Evolutionary conservation across 2,797 vertebrate species (phyloP), one percentile per base, ranked within the genome.

Genomic region (Alectoris magna): DNA sequence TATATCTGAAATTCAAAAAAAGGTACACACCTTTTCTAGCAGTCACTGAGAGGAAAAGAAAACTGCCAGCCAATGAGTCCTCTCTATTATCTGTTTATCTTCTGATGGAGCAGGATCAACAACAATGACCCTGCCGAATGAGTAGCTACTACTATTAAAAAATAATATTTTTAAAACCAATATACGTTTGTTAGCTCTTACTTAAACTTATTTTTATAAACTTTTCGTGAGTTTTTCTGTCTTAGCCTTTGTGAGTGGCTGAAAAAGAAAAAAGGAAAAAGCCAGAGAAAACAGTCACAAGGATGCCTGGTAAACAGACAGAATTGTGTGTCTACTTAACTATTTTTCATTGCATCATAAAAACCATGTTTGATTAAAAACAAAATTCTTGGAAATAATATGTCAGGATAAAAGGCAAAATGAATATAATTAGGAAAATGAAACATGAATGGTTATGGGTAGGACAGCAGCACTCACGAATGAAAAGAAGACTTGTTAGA

Each of bases 231-330:
- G 0, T 5, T 73, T 84, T 39, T 55, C 27, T 55, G 53, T 53
- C 16, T 31, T 31, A 56, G 34, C 60, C 67, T 84, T 91, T 75
- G 26, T 69, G 15, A 86, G 59, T 58, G 14, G 53, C 27, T 89
- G 39, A 43, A 93, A 77, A 34, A 87, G 87, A 72, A 92, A 91
- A 77, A 92, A 22, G 43, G 51, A 43, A 78, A 86, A 72, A 88
- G 73, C 46, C 89, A 92, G 71, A 72, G 73, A 93, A 88, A 93
- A 85, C n/a, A 70, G 36, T 75, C 55, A 64, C 31, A 44, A 21
- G 24, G 24, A 12, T 39, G 31, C 58, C 43, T 44, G 51, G 73
- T 78, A 78, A 95, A 48, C 56, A 72, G 43, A n/a, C 39, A 84
- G 46, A 91, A 84, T 70, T 90, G 91, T 23, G 7, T 87, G 48